Percentiles rank a stretch among this genome's conserved stretches.
Evolutionary conservation across 2,797 vertebrate genomes (phyloP).

Genomic region (Helicolenus hilgendorfi): DNA sequence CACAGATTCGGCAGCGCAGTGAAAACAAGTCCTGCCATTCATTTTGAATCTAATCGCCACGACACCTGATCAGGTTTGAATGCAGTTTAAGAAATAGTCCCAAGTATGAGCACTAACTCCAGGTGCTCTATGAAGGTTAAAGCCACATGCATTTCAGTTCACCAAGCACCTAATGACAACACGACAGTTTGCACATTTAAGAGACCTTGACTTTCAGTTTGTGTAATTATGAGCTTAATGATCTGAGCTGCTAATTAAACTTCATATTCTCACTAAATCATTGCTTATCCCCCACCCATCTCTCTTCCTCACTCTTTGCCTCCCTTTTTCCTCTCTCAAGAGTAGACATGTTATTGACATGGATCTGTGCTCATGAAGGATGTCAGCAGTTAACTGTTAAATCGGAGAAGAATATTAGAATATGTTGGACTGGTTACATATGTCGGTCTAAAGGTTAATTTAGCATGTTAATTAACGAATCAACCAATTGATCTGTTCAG

Average conservation of each 20-base stretch:
- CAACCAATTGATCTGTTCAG: no score
- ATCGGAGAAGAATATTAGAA: neutral
- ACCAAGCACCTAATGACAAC: constrained; percentile 40
- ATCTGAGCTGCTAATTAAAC: constrained; percentile 51
- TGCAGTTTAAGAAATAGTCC: neutral
- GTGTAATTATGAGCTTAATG: constrained; percentile 54
- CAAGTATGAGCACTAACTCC: neutral
- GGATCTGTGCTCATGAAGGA: constrained; percentile 11
- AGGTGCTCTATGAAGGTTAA: constrained; percentile 20
- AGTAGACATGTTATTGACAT: constrained; percentile 27
- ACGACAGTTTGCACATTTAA: constrained; percentile 20
- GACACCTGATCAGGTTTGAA: neutral
- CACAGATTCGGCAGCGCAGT: no score
- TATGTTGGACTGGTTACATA: neutral
- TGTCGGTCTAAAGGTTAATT: neutral
- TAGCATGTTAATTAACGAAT: accelerated
- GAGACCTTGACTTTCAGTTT: constrained; percentile 37
- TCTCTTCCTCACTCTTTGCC: neutral
- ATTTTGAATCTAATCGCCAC: neutral
- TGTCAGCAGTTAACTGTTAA: neutral
- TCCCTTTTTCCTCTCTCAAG: neutral
- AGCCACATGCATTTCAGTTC: constrained; percentile 2
- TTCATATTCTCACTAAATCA: constrained; percentile 10
- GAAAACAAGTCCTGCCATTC: no score
- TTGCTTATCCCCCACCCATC: neutral